phyloP scores from a whole-genome alignment of 2,888 invertebrate species.

The Rotaria magnacalcarata region DNA sequence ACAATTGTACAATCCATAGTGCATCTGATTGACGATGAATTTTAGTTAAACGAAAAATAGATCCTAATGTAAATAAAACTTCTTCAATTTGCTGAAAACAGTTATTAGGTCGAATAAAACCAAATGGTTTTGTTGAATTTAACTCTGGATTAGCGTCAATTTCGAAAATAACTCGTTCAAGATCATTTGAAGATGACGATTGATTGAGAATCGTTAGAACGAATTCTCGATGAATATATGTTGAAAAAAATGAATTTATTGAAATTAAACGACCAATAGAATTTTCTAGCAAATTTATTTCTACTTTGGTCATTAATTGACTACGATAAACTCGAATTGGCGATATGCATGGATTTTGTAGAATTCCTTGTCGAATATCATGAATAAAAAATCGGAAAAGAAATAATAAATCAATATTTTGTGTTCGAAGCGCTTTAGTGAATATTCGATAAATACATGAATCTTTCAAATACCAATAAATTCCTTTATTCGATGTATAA shows the following conservation, averaged over 20 bases:
- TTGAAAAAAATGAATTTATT: constrained; percentile 1
- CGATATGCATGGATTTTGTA: not conserved
- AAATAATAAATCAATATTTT: not conserved
- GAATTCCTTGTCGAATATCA: not conserved
- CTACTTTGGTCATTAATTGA: not conserved
- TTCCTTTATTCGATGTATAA: not conserved
- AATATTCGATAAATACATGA: not conserved
- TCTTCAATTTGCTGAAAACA: not conserved
- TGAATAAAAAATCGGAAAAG: constrained; percentile 4
- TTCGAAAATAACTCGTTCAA: not conserved
- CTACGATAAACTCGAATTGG: not conserved
- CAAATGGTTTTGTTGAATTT: not conserved
- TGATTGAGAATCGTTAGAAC: not conserved
- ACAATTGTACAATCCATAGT: not conserved
- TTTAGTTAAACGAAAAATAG: not conserved
- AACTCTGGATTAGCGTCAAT: not conserved
- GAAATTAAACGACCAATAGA: not conserved
- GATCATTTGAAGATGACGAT: not conserved
- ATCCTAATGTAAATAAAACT: constrained; percentile 19
- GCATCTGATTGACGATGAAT: not conserved
- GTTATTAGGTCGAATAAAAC: not conserved
- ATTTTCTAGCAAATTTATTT: not conserved
- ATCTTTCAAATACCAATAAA: constrained; percentile 11
- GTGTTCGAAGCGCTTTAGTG: not conserved
- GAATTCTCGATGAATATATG: not conserved